Evolutionary conservation across 2,113 vertebrate genomes (phyloP), one percentile per base, ranked within the genome.

Genomic region (Puma concolor): DNA sequence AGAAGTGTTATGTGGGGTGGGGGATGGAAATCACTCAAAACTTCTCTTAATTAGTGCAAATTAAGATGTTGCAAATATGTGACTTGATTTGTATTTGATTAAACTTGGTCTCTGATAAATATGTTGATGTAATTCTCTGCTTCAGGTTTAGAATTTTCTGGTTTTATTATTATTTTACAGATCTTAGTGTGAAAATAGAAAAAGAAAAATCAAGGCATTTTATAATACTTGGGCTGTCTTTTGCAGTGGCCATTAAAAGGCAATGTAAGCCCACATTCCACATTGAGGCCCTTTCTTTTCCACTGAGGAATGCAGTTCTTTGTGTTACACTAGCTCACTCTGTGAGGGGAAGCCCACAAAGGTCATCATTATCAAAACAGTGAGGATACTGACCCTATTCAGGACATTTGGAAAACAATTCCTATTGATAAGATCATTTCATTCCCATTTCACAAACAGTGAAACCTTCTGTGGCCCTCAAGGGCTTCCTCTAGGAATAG

Each of bases 41-140:
- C 13, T 94, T 97, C 50, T 88, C 64, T 91, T 83, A 66, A 44
- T 85, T 80, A n/a, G 29, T 38, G 8, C 64, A 74, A 71, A 60
- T 94, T 84, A 64, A 92, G 31, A 81, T 29, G 52, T 60, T 79
- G 31, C n/a, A 88, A 81, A 54, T 95, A 33, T n/a, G 23, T 94
- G 83, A 77, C 4, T 67, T 81, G 81, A 88, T 76, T 50, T 41
- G 41, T 54, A 3, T 27, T 92, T 64, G 29, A 93, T 71, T 64
- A 88, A 31, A 72, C 33, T 85, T 48, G 14, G 36, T 54, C 2
- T 84, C 83, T 74, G 60, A 87, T 63, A 84, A 84, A 7, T 74
- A 60, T n/a, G 72, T 77, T 71, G 52, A 48, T 67, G 36, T 10
- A 64, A 90, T 79, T 86, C 33, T 92, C 41, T 92, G 63, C 63